These are phyloP conservation scores for Rhamnusium bicolor DNA, from an alignment of 2,888 invertebrate genomes.

Conservation along the genomic window DNA sequence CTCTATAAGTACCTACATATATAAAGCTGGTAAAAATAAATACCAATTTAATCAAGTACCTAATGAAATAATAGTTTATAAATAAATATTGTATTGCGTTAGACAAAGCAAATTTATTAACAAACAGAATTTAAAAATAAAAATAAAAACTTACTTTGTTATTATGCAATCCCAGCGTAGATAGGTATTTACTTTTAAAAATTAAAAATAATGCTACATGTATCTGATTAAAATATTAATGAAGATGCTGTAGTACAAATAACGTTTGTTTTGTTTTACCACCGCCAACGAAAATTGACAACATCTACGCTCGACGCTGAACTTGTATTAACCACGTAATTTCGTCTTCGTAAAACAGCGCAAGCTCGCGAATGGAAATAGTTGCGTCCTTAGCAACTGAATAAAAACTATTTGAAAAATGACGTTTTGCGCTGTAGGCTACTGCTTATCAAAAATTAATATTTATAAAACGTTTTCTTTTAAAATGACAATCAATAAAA, in stretches of 20 bases:
- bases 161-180: slow-evolving; percentile 23
- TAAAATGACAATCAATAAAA: slow-evolving; percentile 2
- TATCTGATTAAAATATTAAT: neutral
- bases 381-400: slow-evolving; percentile 35
- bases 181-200: neutral
- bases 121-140: neutral
- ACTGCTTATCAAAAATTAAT: slow-evolving; percentile 21
- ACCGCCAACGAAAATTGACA: slow-evolving; percentile 24
- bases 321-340: slow-evolving; percentile 73
- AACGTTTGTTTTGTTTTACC: slow-evolving; percentile 8
- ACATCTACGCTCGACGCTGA: slow-evolving; percentile 21
- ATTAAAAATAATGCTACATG: neutral
- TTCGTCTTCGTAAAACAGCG: slow-evolving; percentile 25
- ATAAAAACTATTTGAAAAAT: slow-evolving; percentile 16
- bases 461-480: slow-evolving; percentile 17
- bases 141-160: slow-evolving; percentile 31
- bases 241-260: neutral
- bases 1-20: no score
- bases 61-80: no score
- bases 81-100: neutral
- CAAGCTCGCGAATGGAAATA: slow-evolving; percentile 35
- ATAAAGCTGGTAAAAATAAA: no score
- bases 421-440: slow-evolving; percentile 14
- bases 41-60: no score
- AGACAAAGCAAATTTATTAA: neutral